phyloP scores from a whole-genome alignment of 1,140 invertebrate genomes.

The Drosophila santomea region DNA sequence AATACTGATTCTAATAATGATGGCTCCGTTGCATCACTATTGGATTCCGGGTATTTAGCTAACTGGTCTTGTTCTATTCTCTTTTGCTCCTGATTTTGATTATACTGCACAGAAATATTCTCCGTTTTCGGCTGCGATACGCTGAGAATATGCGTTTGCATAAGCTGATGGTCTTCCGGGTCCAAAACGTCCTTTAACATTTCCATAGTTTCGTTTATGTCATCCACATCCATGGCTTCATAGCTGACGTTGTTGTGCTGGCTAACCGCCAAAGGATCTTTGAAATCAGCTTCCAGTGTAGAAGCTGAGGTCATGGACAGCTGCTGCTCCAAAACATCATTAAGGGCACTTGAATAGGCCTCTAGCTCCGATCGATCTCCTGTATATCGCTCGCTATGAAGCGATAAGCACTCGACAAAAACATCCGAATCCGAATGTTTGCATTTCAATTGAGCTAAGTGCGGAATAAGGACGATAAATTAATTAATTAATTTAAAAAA shows the following conservation, averaged over 20 bases:
- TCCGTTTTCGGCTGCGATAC: background rate
- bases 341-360: slow-evolving; percentile 69
- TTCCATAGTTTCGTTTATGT: slow-evolving; percentile 70
- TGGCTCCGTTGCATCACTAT: background rate
- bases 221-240: slow-evolving; percentile 81
- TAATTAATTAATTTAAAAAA: background rate
- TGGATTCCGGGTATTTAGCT: background rate
- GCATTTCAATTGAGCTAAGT: slow-evolving; percentile 36
- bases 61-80: background rate
- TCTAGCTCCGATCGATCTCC: slow-evolving; percentile 64
- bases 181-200: slow-evolving; percentile 57
- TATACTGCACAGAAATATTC: background rate
- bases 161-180: slow-evolving; percentile 53
- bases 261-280: slow-evolving; percentile 38
- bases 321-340: slow-evolving; percentile 61
- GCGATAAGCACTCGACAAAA: slow-evolving; percentile 69
- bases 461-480: background rate
- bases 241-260: slow-evolving; percentile 46
- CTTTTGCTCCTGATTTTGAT: background rate
- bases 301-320: slow-evolving; percentile 30
- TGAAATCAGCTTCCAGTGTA: slow-evolving; percentile 38
- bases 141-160: slow-evolving; percentile 52
- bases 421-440: slow-evolving; percentile 70
- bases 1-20: background rate
- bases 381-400: slow-evolving; percentile 45